Evolutionary conservation across 2,113 vertebrate genomes (phyloP), one percentile per base, ranked within the genome.

Genomic region (Sander vitreus): DNA sequence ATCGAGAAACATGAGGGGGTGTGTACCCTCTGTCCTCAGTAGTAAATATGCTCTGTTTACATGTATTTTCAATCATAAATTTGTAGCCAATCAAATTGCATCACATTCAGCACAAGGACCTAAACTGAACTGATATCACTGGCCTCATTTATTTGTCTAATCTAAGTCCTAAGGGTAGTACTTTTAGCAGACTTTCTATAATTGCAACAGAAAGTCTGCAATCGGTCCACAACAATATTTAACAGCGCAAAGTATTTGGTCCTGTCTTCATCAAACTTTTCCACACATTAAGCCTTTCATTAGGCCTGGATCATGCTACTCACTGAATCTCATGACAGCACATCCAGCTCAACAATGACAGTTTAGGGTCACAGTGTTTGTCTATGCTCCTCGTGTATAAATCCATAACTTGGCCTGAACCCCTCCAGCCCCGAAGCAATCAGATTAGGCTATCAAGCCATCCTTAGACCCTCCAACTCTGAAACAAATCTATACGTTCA

Each of bases 401-500:
- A 79, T 87, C 65, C 66, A 73, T 76, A 83, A 88, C 88, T 89
- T 76, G 73, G 81, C 47, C 80, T 70, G 83, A 68, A 81, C 76
- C 79, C 78, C 50, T 78, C 72, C 62, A 62, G 73, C 57, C 71
- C 78, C n/a, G 23, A 88, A 87, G 91, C 84, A 93, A 93, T 94
- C 89, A 92, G 94, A 95, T 95, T 94, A 94, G 83, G 47, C 83
- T 85, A 92, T 89, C 82, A 69, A 60, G 75, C 80, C 67, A 72
- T 70, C 89, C 83, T 86, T 66, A 80, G 81, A 80, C 79, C 76
- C 74, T 85, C 88, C 84, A 69, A 90, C 68, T 83, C 78, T 78
- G 64, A 65, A 33, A 78, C 89, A 88, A 83, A 92, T 93, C 91
- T 91, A 94, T 93, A 92, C n/a, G 78, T 94, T 92, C 73, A 93